Percentiles rank a stretch among this genome's conserved stretches.
Conservation (phyloP, 2,113 vertebrate species). For the Lepus timidus region DNA sequence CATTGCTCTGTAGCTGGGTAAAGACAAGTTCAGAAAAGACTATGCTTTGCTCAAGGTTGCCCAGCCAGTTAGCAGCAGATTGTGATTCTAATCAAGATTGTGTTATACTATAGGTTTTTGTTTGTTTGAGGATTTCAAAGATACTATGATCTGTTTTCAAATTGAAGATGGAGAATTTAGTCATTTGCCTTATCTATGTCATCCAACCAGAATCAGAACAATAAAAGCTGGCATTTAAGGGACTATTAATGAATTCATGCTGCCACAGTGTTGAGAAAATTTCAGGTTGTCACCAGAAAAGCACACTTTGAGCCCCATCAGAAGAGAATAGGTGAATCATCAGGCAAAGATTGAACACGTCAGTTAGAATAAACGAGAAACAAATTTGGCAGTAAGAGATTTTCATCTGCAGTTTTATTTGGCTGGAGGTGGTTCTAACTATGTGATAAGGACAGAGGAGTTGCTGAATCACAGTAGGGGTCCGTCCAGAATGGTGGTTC, state of each 20-base stretch:
- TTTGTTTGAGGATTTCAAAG: background rate
- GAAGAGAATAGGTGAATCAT: conserved; percentile 47
- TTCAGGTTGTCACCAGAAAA: conserved; percentile 36
- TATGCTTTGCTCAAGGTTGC: conserved; percentile 9
- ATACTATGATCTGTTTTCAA: background rate
- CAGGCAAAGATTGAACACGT: conserved; percentile 7
- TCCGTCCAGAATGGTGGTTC: background rate
- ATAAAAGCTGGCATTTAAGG: conserved; percentile 29
- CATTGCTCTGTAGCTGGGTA: background rate
- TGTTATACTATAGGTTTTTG: background rate
- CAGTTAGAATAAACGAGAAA: conserved; percentile 45
- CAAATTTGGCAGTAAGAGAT: conserved; percentile 38
- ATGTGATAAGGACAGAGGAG: background rate
- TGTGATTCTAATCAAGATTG: background rate
- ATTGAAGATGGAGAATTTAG: background rate
- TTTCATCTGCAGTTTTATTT: conserved; percentile 53
- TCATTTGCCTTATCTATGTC: background rate
- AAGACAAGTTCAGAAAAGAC: background rate
- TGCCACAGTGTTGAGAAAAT: conserved; percentile 58
- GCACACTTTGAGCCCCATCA: background rate
- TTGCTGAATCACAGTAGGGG: background rate
- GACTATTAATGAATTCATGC: conserved; percentile 33
- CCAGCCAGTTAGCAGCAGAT: background rate
- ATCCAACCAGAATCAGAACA: background rate
- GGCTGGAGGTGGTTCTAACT: background rate